Base-by-base conservation (phyloP, 2,797 vertebrate species). In the Lagodon rhomboides region DNA sequence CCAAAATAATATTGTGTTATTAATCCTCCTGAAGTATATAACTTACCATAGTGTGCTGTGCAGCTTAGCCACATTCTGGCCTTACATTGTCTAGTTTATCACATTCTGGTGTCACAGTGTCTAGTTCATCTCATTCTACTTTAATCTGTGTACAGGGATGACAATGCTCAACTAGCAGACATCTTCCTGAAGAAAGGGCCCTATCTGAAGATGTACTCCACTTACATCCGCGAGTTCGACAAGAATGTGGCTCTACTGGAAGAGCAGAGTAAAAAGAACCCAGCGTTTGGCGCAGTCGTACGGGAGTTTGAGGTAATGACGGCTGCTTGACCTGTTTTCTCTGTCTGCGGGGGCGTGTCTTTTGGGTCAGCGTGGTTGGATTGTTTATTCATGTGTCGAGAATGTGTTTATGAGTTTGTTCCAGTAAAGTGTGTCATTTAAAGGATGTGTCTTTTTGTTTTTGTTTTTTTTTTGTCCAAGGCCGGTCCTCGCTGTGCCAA, bases 151-250 rank as follows among this genome's bases (percentile, higher is more conserved):
- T 5, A 46, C 89, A 99, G 98, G 98, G 95, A 95, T 0, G 96
- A 97, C 18, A 95, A 96, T 75, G 94, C 96, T 54, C 95, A 95
- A 90, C 94, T 99, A 49, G 97, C 98, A 27, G 98, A 99, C 81
- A 97, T 99, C 85, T 99, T 99, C 95, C 94, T 99, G 85, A 97
- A 98, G 90, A 98, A 98, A 84, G 98, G 98, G 22, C 98, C 98
- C 0, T 99, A 97, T 88, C 93, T 99, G 67, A 99, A 99, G 91
- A 99, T 99, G 98, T 99, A 99, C 93, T 98, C 98, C 43, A 98
- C 96, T 3, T 99, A 99, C 89, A 99, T 99, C 80, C 96, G 97
- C 17, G 97, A 99, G 94, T 99, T 97, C 59, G 97, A 98, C 95
- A 98, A 96, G 95, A 99, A 99, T 93, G 92, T 98, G 90, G 93